Percentiles rank a stretch among this genome's conserved stretches.
Evolutionary conservation across 1,140 invertebrate genomes (phyloP).

Genomic region (Neodiprion pinetum): DNA sequence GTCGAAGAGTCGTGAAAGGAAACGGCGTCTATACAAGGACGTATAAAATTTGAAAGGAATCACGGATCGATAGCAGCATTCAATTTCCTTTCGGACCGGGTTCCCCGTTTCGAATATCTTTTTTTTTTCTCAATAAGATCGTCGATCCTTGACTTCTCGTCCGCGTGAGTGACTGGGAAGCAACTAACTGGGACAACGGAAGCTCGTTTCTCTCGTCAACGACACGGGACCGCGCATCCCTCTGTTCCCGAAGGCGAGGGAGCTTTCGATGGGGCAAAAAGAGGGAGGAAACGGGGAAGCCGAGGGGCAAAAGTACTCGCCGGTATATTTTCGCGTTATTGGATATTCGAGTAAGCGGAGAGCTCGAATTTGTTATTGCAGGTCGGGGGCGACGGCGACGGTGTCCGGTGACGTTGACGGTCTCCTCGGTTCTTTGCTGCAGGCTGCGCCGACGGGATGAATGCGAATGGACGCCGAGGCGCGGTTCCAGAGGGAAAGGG

Average conservation of each 20-base stretch:
- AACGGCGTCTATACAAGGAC: no score
- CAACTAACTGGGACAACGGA: constrained; percentile 5
- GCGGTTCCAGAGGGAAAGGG: background rate
- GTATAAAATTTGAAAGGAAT: constrained; percentile 1
- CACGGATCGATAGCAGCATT: background rate
- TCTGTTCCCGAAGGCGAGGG: no score
- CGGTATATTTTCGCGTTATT: background rate
- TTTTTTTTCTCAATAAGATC: background rate
- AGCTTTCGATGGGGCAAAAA: no score
- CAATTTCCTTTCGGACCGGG: background rate
- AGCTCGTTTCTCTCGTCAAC: background rate
- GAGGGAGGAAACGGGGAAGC: no score
- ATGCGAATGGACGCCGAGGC: background rate
- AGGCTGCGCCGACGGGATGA: background rate
- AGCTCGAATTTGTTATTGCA: constrained; percentile 5
- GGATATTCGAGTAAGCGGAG: background rate
- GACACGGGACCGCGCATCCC: no score
- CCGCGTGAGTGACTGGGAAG: background rate
- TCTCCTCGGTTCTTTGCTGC: background rate
- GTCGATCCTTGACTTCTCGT: background rate
- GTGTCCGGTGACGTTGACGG: constrained; percentile 4
- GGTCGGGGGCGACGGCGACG: background rate
- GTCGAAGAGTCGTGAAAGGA: no score
- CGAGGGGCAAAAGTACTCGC: background rate
- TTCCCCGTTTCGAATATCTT: background rate